A percentile compares a stretch with the other conserved stretches of the same genome.
Evolutionary conservation across 2,113 vertebrate genomes (phyloP).

Genomic region (Tragelaphus scriptus): DNA sequence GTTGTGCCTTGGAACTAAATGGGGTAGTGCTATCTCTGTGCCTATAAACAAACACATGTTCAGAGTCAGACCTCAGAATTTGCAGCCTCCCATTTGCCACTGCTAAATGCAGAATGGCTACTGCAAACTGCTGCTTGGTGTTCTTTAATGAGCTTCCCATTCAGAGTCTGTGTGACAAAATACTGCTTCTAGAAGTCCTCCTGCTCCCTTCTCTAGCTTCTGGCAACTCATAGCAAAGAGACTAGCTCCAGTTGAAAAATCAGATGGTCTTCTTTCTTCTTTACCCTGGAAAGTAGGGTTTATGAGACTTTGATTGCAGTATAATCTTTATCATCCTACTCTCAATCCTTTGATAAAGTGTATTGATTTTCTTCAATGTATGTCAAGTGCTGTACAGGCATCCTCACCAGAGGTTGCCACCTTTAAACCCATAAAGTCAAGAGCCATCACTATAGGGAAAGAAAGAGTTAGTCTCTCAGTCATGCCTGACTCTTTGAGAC

Average conservation of each 20-base stretch:
- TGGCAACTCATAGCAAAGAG: background rate
- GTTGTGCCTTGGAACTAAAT: background rate
- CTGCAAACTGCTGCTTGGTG: background rate
- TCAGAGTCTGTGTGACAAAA: background rate
- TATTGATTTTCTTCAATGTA: background rate
- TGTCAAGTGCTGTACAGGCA: background rate
- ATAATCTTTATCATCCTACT: background rate
- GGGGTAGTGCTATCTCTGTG: background rate
- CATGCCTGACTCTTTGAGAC: background rate
- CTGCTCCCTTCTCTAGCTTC: background rate
- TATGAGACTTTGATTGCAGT: background rate
- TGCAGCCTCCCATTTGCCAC: background rate
- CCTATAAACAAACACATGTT: conserved; percentile 37
- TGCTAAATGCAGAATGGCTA: conserved; percentile 4
- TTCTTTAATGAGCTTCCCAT: background rate
- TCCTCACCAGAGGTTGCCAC: background rate
- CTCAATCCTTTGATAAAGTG: background rate
- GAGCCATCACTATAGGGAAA: background rate
- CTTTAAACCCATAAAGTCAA: background rate
- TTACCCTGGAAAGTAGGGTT: background rate
- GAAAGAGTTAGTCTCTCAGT: background rate
- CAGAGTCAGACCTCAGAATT: conserved; percentile 8
- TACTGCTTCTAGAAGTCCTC: background rate
- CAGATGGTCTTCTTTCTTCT: background rate
- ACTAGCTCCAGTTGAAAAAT: background rate